Evolutionary conservation across 37 sponge, comb jelly and placozoan species (phyloP).

Genomic region (Haliclona indistincta): DNA sequence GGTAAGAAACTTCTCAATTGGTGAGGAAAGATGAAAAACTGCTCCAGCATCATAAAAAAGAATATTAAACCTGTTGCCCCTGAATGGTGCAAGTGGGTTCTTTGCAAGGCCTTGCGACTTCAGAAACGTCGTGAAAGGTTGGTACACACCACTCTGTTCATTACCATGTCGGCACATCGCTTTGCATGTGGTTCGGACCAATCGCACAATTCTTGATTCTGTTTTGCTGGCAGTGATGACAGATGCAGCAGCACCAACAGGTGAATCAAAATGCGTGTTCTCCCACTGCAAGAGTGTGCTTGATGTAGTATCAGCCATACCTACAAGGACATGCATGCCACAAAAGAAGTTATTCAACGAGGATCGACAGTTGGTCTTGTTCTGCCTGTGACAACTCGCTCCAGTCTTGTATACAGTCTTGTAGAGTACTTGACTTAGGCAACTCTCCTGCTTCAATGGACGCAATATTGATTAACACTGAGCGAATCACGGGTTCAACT

Average conservation of each 20-base stretch:
- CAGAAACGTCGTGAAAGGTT: constrained; percentile 9
- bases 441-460: constrained; percentile 3
- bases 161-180: constrained; percentile 27
- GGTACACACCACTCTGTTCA: constrained; percentile 31
- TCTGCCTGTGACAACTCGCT: background rate
- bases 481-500: constrained; percentile 2
- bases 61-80: too few relatives aligned
- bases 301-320: constrained; percentile 38
- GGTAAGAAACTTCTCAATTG: constrained; percentile 7
- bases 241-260: background rate
- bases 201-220: constrained; percentile 19
- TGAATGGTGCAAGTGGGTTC: constrained; percentile 28
- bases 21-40: background rate
- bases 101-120: constrained; percentile 6
- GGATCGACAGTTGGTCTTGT: background rate
- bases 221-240: background rate
- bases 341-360: constrained; percentile 30
- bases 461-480: constrained; percentile 4
- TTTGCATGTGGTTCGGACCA: constrained; percentile 34
- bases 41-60: constrained; percentile 45
- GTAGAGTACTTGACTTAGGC: constrained; percentile 9
- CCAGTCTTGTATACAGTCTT: constrained; percentile 6
- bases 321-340: constrained; percentile 44
- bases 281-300: constrained; percentile 18
- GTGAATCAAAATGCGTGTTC: background rate